Evolutionary conservation across 2,113 vertebrate species (phyloP).

Genomic region (Pholis gunnellus): DNA sequence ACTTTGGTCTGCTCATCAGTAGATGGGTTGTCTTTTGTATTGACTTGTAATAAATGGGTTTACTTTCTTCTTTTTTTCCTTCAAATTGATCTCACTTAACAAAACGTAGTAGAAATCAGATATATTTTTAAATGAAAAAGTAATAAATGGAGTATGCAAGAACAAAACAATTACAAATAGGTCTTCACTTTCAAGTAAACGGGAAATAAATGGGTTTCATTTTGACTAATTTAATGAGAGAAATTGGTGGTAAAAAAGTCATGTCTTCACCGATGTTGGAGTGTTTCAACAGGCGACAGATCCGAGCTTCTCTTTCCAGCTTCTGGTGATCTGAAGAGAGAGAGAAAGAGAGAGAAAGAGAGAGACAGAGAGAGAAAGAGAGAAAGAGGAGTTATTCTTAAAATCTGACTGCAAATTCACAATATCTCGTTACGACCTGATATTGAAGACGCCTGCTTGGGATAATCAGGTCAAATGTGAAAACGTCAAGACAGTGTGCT

Average conservation of each 20-base stretch:
- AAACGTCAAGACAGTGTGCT: neutral
- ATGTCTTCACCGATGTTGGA: conserved; percentile 91
- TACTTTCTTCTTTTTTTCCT: neutral
- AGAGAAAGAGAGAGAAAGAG: neutral
- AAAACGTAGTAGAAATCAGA: neutral
- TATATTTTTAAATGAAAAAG: neutral
- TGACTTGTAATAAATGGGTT: neutral
- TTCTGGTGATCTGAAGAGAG: conserved; percentile 93
- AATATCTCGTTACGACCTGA: neutral
- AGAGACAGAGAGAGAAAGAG: neutral
- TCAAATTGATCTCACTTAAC: neutral
- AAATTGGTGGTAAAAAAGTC: neutral
- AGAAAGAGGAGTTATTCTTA: conserved; percentile 18
- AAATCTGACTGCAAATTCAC: neutral
- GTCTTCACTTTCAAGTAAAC: neutral
- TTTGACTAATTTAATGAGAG: neutral
- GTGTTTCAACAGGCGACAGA: conserved; percentile 95
- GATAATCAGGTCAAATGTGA: neutral
- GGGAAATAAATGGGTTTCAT: neutral
- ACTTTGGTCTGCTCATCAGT: neutral
- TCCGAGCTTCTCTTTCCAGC: conserved; percentile 94
- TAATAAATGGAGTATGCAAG: rapidly evolving
- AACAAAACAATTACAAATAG: neutral
- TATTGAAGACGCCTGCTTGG: neutral
- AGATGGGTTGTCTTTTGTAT: neutral